phyloP scores from a whole-genome alignment of 1,140 invertebrate species.

The Camponotus floridanus region DNA sequence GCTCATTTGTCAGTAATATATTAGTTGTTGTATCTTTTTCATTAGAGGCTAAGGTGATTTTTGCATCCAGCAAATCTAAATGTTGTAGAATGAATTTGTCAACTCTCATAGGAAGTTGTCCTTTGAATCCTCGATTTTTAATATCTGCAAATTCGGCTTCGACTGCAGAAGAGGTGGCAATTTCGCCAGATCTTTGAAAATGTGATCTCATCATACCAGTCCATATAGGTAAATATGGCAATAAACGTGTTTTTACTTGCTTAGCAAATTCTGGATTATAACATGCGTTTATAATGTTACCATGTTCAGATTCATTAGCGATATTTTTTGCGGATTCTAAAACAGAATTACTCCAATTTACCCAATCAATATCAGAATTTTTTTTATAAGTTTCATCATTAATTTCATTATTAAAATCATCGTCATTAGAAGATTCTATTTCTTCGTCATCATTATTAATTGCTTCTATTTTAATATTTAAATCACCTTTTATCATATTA shows the following conservation, averaged over 20 bases:
- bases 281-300: too few relatives aligned
- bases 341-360: too few relatives aligned
- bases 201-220: too few relatives aligned
- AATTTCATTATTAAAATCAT: not conserved
- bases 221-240: not conserved
- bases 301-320: too few relatives aligned
- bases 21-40: not conserved
- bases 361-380: too few relatives aligned
- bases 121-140: not conserved
- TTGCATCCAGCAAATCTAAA: not conserved
- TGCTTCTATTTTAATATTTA: not conserved
- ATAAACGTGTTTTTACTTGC: not conserved
- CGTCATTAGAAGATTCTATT: too few relatives aligned
- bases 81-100: not conserved
- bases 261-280: not conserved
- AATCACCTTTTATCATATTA: not conserved
- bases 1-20: too few relatives aligned
- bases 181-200: not conserved
- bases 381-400: too few relatives aligned
- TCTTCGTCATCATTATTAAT: not conserved
- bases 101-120: not conserved
- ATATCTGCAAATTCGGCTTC: not conserved
- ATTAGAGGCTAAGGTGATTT: not conserved
- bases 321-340: too few relatives aligned
- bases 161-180: not conserved